Conservation (phyloP, 2,113 vertebrate genomes). For the Barnardius zonarius region DNA sequence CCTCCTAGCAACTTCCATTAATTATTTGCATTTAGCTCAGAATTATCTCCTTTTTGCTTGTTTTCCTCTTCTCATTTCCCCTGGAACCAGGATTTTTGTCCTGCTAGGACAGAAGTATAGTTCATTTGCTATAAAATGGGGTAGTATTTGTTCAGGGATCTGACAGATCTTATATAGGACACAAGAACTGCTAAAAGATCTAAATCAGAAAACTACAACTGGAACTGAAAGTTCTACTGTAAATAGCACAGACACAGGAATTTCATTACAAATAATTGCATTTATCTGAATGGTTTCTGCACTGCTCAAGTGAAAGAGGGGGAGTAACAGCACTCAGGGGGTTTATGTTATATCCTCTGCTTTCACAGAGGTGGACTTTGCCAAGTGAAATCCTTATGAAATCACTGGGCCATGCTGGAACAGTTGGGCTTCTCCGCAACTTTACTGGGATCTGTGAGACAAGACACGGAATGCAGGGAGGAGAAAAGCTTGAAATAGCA, state of each 20-base stretch:
- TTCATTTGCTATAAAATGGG: background rate
- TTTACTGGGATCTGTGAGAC: background rate
- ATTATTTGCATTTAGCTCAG: background rate
- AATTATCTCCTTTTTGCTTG: background rate
- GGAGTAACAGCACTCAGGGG: background rate
- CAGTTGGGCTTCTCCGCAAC: background rate
- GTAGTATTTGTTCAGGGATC: background rate
- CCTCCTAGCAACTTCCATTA: background rate
- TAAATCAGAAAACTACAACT: background rate
- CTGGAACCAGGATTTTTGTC: background rate
- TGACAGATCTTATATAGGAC: background rate
- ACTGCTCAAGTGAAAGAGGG: background rate
- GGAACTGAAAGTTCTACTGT: background rate
- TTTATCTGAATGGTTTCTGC: background rate
- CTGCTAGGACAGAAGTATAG: background rate
- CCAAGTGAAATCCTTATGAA: background rate
- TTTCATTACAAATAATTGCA: background rate
- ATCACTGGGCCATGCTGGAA: background rate
- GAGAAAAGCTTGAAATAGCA: background rate
- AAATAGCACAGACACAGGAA: background rate
- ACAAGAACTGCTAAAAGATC: background rate
- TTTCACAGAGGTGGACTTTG: background rate
- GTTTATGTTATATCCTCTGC: background rate
- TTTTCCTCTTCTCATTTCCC: background rate
- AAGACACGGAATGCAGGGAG: background rate